Base-by-base conservation (phyloP, 2,113 vertebrate genomes). In the Ciconia boyciana region DNA sequence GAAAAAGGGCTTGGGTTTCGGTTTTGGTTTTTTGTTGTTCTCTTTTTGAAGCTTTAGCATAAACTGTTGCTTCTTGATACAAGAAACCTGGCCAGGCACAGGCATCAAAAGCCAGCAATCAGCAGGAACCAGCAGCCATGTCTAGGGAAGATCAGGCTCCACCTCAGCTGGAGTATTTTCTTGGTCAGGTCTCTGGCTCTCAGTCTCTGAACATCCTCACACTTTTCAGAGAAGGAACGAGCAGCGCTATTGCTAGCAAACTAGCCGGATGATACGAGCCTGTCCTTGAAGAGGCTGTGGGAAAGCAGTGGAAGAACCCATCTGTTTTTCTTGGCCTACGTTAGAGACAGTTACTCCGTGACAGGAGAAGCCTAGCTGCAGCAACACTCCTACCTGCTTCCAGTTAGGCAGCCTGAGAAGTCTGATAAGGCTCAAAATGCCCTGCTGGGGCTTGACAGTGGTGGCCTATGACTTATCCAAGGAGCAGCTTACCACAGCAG, bases 391-490 rank as follows among this genome's bases (percentile, higher is more conserved):
- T 66, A 62, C 43, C 69, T 55, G 21, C 71, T 87, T 80, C 94
- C 89, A 72, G 19, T 39, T 19, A 15, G 25, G 91, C 81, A 83
- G 64, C 62, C 78, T 83, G 87, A 77, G 81, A 29, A 65, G 36
- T 49, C 49, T 24, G 96, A 97, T 97, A 97, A 97, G 46, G n/a
- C 54, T 72, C 34, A 34, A 51, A 72, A 66, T 0, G 1, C 60
- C 0, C 0, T 0, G 1, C 68, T 64, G 57, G 46, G 19, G 6
- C 74, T 78, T 61, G 61, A 12, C 89, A 87, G 48, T 6, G 18
- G 34, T 15, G 36, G 72, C 65, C 60, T 48, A 29, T 22, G 54
- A 85, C 90, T 96, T 95, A 96, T 95, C 94, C 95, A 77, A 54
- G 77, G 11, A 70, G 83, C 72, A 70, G 76, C 49, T 72, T 16